Percentiles rank a stretch among this genome's conserved stretches.
phyloP scores from a whole-genome alignment of 1,140 invertebrate species.

The Gerris buenoi region DNA sequence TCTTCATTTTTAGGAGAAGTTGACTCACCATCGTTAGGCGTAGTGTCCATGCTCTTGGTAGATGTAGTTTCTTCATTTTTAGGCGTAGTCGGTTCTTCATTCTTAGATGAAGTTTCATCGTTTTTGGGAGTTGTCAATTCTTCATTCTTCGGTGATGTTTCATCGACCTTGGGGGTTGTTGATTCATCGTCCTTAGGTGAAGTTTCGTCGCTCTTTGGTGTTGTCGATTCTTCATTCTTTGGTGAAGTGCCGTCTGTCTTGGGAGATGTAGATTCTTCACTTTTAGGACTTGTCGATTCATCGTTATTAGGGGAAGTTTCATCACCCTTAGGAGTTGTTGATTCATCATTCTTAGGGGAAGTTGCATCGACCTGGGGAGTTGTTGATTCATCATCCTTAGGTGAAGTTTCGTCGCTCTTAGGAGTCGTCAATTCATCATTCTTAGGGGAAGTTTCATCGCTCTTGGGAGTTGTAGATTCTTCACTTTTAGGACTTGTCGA shows the following conservation, averaged over 20 bases:
- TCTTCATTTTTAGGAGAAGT: conserved; percentile 2
- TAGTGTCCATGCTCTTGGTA: too few relatives aligned
- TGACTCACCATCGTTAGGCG: neutral
- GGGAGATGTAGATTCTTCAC: neutral
- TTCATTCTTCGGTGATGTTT: conserved; percentile 1
- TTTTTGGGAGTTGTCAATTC: neutral
- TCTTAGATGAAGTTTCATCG: neutral
- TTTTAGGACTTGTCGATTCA: neutral
- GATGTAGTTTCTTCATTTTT: conserved; percentile 1
- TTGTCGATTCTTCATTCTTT: neutral
- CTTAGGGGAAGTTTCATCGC: neutral
- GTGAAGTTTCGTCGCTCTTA: neutral
- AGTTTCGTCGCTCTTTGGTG: neutral
- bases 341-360: neutral
- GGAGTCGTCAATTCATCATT: neutral
- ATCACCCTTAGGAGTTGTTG: neutral
- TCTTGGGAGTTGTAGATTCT: neutral
- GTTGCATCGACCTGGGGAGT: neutral
- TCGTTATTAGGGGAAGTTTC: neutral
- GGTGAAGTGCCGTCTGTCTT: neutral
- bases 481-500: neutral
- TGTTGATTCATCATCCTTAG: neutral
- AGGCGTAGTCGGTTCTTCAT: neutral
- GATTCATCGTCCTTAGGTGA: neutral
- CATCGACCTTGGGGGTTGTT: neutral